Base-by-base conservation (phyloP, 2,888 invertebrate genomes). In the Cecidostiba fungosa region DNA sequence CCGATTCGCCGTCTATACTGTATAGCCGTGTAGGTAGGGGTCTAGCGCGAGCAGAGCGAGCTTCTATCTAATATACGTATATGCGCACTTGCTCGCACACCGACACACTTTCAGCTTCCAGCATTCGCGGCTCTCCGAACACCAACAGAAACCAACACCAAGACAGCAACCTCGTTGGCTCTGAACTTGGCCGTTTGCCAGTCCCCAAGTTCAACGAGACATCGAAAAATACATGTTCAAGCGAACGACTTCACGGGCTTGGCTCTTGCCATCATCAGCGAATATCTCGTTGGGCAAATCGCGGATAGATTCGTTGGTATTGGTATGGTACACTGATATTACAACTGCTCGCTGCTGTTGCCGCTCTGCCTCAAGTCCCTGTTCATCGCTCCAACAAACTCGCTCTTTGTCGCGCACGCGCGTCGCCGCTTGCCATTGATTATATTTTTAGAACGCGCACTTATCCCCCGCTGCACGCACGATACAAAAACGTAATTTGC, bases 141-240 rank as follows among this genome's bases (percentile, higher is more conserved):
- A 14, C 66, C 23, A 32, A 39, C 36, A 70, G n/a, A n/a, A n/a
- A n/a, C 32, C 4, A 14, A 32, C 32, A 32, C 36, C n/a, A 59
- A 36, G 29, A 26, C 16, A 19, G 50, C 23, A 43, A 50, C 76
- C 76, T 76, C 74, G n/a, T 69, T 43, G 70, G 50, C 29, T 66
- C 80, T 84, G 77, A 85, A 85, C 16, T 23, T 47, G 76, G 84
- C 50, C 16, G n/a, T 8, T 54, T 73, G 1, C 0, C 62, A 73
- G 12, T 29, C 23, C 10, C 19, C 6, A 76, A 50, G 19, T 62
- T 69, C 26, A 76, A 16, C 36, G 74, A 32, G 29, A n/a, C 54
- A 77, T 77, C 69, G 77, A 77, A 82, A 39, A 50, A 54, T 19
- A 62, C 32, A 26, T 0, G 66, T 19, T 16, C 19, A 69, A 32